Evolutionary conservation across 2,113 vertebrate species (phyloP).

Genomic region (Gambusia affinis): DNA sequence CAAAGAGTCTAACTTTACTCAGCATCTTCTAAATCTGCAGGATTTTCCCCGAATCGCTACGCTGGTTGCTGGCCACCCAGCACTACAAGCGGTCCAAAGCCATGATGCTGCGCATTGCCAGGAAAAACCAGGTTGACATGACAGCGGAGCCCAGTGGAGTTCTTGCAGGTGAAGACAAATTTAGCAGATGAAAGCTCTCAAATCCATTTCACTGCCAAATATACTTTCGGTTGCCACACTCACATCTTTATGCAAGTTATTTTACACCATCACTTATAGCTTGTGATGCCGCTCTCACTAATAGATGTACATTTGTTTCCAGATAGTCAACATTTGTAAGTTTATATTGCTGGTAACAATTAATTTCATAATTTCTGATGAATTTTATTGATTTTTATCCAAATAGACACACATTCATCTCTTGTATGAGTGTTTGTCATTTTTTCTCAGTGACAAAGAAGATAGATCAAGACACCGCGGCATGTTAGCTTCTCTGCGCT

Average conservation of each 20-base stretch:
- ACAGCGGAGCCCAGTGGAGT: slow-evolving; percentile 87
- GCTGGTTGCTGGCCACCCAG: slow-evolving; percentile 96
- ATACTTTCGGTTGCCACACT: background rate
- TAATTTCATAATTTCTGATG: background rate
- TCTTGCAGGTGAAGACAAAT: slow-evolving; percentile 83
- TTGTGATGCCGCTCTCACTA: too few species aligned
- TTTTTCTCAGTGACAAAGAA: slow-evolving; percentile 11
- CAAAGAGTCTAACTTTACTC: background rate
- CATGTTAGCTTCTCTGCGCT: slow-evolving; percentile 24
- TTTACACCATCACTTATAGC: background rate
- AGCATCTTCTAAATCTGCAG: slow-evolving; percentile 67
- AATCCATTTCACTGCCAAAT: background rate
- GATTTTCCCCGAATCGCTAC: slow-evolving; percentile 95
- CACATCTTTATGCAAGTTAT: slow-evolving; percentile 6
- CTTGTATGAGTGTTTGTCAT: background rate
- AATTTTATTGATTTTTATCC: background rate
- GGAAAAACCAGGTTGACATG: slow-evolving; percentile 85
- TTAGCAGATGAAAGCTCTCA: background rate
- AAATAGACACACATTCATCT: background rate
- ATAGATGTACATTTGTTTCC: too few species aligned
- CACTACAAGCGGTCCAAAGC: slow-evolving; percentile 91
- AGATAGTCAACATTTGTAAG: too few species aligned
- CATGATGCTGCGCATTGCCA: slow-evolving; percentile 87
- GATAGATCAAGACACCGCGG: slow-evolving; percentile 16
- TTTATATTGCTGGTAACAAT: background rate